phyloP scores from a whole-genome alignment of 1,140 invertebrate genomes.

The Lanistes nyassanus region DNA sequence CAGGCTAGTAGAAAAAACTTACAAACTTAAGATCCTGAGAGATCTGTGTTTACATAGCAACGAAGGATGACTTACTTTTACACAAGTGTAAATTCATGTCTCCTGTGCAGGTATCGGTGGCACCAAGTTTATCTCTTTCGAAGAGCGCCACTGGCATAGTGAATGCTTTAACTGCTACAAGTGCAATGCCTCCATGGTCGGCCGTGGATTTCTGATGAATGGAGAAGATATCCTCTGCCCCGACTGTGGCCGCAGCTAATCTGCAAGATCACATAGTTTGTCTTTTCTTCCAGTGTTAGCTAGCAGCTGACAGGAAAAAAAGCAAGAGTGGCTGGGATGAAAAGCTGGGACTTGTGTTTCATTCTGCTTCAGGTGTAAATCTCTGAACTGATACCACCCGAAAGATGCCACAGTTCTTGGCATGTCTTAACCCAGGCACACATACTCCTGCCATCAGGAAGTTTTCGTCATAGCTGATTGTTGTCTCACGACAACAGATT shows the following conservation, averaged over 20 bases:
- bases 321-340: too few relatives aligned
- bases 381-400: neutral
- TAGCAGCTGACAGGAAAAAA: too few relatives aligned
- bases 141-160: conserved; percentile 99
- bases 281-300: neutral
- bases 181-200: conserved; percentile 93
- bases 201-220: conserved; percentile 98
- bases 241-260: conserved; percentile 81
- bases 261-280: neutral
- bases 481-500: too few relatives aligned
- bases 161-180: conserved; percentile 98
- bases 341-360: neutral
- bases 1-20: neutral
- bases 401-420: too few relatives aligned
- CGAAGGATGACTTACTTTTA: neutral
- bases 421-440: too few relatives aligned
- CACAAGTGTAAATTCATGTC: conserved; percentile 10
- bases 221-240: conserved; percentile 97
- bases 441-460: too few relatives aligned
- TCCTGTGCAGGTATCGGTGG: conserved; percentile 71
- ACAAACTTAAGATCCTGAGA: neutral
- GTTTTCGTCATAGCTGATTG: too few relatives aligned
- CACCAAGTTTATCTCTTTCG: conserved; percentile 99
- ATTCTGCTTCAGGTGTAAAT: neutral
- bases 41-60: neutral